A percentile compares a stretch with the other conserved stretches of the same genome.
phyloP scores from a whole-genome alignment of 2,113 vertebrate genomes.

The Lepus americanus region DNA sequence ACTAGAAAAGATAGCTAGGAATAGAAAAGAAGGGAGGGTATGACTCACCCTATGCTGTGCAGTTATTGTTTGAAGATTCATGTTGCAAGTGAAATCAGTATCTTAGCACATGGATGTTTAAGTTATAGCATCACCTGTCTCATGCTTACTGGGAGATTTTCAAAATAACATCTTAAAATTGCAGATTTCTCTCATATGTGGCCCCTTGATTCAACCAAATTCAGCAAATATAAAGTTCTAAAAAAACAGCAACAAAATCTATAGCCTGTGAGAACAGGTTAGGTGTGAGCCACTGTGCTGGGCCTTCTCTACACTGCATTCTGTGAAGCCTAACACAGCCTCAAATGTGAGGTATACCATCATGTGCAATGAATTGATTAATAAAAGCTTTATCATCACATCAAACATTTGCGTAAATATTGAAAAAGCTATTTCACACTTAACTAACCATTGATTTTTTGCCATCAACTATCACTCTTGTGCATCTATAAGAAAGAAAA shows the following conservation, averaged over 20 bases:
- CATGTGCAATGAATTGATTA: not conserved
- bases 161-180: conserved; percentile 8
- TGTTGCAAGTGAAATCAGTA: conserved; percentile 5
- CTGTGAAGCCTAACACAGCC: not conserved
- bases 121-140: not conserved
- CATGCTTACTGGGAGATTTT: not conserved
- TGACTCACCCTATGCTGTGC: not conserved
- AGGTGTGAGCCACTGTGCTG: not conserved
- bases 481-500: not conserved
- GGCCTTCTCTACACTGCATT: not conserved
- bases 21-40: not conserved
- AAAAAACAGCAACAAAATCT: not conserved
- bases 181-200: not conserved
- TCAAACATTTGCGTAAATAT: not conserved
- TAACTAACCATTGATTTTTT: not conserved
- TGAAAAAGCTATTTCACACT: not conserved
- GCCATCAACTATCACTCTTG: not conserved
- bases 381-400: not conserved
- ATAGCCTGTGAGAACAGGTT: not conserved
- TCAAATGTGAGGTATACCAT: not conserved
- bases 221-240: not conserved
- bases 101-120: not conserved
- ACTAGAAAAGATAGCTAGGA: not conserved
- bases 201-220: not conserved
- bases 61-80: not conserved